Conservation (phyloP, 37 sponge, comb jelly and placozoan species). For the Theonella swinhoei region DNA sequence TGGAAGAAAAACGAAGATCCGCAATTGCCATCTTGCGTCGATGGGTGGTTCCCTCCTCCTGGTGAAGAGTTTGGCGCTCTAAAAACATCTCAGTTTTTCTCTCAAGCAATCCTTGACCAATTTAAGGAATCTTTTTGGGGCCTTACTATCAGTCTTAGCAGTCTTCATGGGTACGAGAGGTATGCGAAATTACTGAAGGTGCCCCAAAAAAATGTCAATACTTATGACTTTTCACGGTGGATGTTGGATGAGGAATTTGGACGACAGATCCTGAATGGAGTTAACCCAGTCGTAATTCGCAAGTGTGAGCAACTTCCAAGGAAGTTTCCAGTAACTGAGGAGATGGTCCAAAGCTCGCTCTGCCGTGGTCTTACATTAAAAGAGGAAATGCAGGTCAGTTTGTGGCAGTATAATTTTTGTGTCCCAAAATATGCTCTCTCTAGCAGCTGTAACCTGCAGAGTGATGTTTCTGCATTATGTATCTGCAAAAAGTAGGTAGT, state of each 20-base stretch:
- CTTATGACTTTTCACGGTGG: slow-evolving; percentile 46
- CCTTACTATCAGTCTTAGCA: not conserved
- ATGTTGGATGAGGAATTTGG: slow-evolving; percentile 73
- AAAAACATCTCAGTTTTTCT: no score
- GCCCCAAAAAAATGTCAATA: not conserved
- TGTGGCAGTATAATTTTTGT: no score
- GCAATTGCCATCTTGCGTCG: slow-evolving; percentile 15
- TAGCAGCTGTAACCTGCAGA: no score
- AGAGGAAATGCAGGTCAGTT: no score
- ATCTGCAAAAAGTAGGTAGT: no score
- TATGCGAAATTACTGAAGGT: not conserved
- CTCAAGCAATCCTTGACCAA: no score
- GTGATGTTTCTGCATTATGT: no score
- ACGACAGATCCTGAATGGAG: slow-evolving; percentile 73
- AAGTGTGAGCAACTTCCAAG: slow-evolving; percentile 28
- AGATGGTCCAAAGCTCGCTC: slow-evolving; percentile 46
- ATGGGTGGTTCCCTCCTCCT: no score
- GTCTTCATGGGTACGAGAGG: slow-evolving; percentile 12
- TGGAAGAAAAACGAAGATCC: no score
- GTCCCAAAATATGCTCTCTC: no score
- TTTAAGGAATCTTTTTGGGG: not conserved
- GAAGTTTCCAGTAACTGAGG: slow-evolving; percentile 70
- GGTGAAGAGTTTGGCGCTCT: no score
- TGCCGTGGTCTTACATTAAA: slow-evolving; percentile 31
- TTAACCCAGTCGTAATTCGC: slow-evolving; percentile 53